A percentile compares a stretch with the other conserved stretches of the same genome.
phyloP scores from a whole-genome alignment of 1,140 invertebrate species.

The Caerostris darwini region DNA sequence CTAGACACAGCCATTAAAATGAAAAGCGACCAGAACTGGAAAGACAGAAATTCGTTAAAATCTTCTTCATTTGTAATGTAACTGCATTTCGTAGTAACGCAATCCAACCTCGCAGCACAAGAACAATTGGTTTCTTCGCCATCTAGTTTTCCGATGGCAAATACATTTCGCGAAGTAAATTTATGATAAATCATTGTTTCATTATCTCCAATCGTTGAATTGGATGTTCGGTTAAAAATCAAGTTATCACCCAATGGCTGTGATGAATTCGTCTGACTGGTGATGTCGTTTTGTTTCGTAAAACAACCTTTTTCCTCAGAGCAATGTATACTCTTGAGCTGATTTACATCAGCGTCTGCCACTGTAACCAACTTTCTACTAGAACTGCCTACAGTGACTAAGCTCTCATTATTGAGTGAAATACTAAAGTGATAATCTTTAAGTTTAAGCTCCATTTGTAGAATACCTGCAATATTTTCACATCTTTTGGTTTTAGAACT shows the following conservation, averaged over 20 bases:
- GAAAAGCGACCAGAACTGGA: conserved; percentile 63
- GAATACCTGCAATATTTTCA: neutral
- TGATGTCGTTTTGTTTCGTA: neutral
- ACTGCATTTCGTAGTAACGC: neutral
- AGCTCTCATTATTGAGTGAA: neutral
- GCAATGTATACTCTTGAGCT: neutral
- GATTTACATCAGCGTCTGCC: neutral
- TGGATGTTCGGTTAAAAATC: neutral
- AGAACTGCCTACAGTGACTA: neutral
- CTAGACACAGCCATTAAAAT: conserved; percentile 32
- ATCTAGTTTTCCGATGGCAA: neutral
- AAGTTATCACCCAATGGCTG: neutral
- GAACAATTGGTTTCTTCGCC: neutral
- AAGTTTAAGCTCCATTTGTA: neutral
- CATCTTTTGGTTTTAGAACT: neutral
- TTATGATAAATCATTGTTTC: neutral
- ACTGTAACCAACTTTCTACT: neutral
- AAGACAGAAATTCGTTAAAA: conserved; percentile 44
- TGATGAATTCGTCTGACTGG: neutral
- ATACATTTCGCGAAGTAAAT: neutral
- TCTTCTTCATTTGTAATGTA: neutral
- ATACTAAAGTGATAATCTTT: neutral
- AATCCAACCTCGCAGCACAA: neutral
- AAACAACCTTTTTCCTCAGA: no score
- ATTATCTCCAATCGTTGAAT: neutral